A percentile compares a stretch with the other conserved stretches of the same genome.
These are phyloP conservation scores for Thermophis baileyi DNA, from an alignment of 2,113 vertebrate species.

Conservation along the genomic window DNA sequence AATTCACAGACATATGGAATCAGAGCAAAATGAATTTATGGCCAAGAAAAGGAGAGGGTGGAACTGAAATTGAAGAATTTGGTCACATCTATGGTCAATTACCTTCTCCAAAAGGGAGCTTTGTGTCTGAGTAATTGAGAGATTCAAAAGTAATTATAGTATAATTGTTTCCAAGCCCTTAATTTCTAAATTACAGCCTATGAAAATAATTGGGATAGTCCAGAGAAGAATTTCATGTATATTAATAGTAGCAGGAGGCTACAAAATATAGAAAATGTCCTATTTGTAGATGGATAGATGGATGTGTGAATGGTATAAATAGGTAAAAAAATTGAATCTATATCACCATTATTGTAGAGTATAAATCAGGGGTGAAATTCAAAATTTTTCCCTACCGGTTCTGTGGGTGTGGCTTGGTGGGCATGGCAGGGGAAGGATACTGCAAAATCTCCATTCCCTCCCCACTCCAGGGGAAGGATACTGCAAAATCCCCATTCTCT, in stretches of 20 bases:
- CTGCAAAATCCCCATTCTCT: too few relatives aligned
- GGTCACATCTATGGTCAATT: background rate
- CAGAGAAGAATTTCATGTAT: background rate
- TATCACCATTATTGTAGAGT: background rate
- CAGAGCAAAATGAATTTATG: background rate
- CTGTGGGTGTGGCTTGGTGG: too few relatives aligned
- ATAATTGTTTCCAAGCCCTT: background rate
- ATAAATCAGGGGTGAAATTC: too few relatives aligned
- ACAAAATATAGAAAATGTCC: background rate
- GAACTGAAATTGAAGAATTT: background rate
- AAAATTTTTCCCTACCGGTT: too few relatives aligned
- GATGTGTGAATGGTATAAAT: background rate
- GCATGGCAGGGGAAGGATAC: too few relatives aligned
- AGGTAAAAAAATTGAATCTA: background rate
- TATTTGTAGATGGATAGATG: background rate
- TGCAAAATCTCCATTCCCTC: too few relatives aligned
- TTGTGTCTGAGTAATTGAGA: background rate
- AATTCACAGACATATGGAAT: background rate
- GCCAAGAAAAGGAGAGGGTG: background rate
- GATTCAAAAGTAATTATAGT: background rate
- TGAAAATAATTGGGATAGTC: background rate
- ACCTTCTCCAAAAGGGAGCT: background rate
- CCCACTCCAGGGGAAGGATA: too few relatives aligned
- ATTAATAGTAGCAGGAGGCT: background rate
- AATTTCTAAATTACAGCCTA: background rate